A percentile compares a stretch with the other conserved stretches of the same genome.
phyloP scores from a whole-genome alignment of 2,888 invertebrate genomes.

The Ariolimax columbianus region DNA sequence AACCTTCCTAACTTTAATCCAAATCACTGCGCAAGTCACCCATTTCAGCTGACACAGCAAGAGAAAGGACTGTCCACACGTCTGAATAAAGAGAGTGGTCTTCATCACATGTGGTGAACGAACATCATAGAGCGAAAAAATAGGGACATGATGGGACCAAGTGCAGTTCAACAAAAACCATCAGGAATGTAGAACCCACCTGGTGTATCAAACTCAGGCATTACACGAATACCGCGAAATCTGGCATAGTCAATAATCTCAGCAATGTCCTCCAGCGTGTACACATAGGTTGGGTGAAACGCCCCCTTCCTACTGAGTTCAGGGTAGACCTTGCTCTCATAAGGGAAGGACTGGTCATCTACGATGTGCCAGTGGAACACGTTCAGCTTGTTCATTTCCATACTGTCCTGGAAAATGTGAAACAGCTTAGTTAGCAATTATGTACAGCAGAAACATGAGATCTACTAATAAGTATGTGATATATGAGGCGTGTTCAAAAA shows the following conservation, averaged over 20 bases:
- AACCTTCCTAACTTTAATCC: too few relatives aligned
- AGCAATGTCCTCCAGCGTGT: conserved; percentile 83
- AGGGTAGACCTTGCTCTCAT: conserved; percentile 80
- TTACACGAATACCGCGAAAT: conserved; percentile 88
- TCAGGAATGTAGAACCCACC: conserved; percentile 53
- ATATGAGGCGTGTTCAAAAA: too few relatives aligned
- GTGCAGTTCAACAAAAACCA: too few relatives aligned
- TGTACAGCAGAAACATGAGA: too few relatives aligned
- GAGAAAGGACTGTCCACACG: too few relatives aligned
- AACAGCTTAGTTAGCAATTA: neutral
- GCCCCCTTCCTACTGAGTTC: conserved; percentile 77
- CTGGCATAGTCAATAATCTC: conserved; percentile 88
- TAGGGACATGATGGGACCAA: too few relatives aligned
- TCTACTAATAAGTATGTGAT: too few relatives aligned
- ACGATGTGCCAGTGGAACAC: conserved; percentile 92
- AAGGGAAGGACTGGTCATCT: conserved; percentile 96
- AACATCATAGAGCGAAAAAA: too few relatives aligned
- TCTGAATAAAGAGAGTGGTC: too few relatives aligned
- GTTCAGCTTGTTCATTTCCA: conserved; percentile 94
- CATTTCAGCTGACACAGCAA: too few relatives aligned
- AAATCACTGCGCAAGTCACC: too few relatives aligned
- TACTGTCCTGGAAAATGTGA: conserved; percentile 83
- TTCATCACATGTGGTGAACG: too few relatives aligned
- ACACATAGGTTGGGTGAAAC: conserved; percentile 78
- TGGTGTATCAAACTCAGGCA: conserved; percentile 87